A percentile compares a stretch with the other conserved stretches of the same genome.
Conservation (phyloP, 2,888 invertebrate genomes). For the Andrena dorsata region DNA sequence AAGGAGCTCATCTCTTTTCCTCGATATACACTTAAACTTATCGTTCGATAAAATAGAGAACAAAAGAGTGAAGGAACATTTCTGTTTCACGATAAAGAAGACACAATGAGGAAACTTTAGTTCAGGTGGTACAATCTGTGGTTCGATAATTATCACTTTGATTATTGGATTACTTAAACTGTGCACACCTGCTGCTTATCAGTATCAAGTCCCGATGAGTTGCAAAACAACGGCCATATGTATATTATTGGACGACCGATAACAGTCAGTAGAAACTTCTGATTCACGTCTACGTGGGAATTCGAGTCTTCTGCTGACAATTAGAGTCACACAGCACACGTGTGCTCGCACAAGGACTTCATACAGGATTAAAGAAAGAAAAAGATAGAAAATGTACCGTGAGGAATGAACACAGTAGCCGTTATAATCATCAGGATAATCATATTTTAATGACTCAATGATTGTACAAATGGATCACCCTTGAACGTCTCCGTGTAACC, state of each 20-base stretch:
- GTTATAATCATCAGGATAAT: constrained; percentile 82
- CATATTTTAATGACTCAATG: constrained; percentile 85
- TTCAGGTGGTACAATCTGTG: neutral
- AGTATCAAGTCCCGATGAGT: neutral
- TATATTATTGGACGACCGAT: neutral
- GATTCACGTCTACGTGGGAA: too few relatives aligned
- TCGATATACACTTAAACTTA: neutral
- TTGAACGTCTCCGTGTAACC: constrained; percentile 83
- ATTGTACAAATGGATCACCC: constrained; percentile 85
- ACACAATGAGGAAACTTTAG: neutral
- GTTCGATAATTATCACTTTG: neutral
- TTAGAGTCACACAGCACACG: too few relatives aligned
- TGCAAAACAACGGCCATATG: neutral
- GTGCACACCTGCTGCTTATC: constrained; percentile 54
- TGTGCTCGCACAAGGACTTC: too few relatives aligned
- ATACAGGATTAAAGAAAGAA: too few relatives aligned
- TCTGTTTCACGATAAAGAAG: neutral
- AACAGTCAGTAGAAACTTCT: neutral
- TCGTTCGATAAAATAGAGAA: neutral
- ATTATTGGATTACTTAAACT: neutral
- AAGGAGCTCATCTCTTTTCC: neutral
- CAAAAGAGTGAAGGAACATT: neutral
- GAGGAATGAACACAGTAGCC: neutral
- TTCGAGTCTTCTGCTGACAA: too few relatives aligned
- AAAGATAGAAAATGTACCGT: too few relatives aligned